phyloP scores from a whole-genome alignment of 1,140 invertebrate genomes.

The Limonius californicus region DNA sequence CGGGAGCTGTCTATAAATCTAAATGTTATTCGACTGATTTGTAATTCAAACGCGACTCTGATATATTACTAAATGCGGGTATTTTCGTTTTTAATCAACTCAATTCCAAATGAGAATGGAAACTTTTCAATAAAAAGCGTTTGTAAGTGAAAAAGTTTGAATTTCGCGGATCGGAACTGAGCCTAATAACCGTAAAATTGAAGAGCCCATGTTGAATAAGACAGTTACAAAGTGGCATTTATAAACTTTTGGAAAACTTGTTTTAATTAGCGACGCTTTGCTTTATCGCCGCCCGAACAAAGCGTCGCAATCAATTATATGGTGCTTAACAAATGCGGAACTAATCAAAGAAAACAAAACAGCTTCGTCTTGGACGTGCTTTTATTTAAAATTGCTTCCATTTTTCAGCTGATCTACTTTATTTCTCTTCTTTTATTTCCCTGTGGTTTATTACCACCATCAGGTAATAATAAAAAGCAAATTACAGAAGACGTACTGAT shows the following conservation, averaged over 20 bases:
- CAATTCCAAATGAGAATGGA: not conserved
- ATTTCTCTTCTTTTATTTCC: no score
- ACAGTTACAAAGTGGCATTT: conserved; percentile 1
- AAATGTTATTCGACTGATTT: not conserved
- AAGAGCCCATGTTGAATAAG: not conserved
- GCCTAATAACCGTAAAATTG: not conserved
- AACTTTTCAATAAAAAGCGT: conserved; percentile 1
- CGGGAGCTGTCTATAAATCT: not conserved
- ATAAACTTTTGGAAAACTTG: not conserved
- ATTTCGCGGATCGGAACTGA: not conserved
- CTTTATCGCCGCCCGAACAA: not conserved
- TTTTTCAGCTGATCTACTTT: no score
- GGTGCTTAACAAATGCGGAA: not conserved
- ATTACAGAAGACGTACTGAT: no score
- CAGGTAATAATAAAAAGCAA: no score
- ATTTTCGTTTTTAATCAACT: conserved; percentile 1
- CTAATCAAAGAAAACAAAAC: not conserved
- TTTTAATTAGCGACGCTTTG: not conserved
- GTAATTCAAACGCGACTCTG: not conserved
- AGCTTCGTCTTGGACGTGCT: no score
- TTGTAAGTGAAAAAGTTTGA: not conserved
- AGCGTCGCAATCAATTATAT: not conserved
- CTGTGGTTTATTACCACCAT: no score
- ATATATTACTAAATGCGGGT: not conserved
- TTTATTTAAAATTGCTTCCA: no score